Conservation (phyloP, 2,888 invertebrate species). For the Herminia tarsipennalis region DNA sequence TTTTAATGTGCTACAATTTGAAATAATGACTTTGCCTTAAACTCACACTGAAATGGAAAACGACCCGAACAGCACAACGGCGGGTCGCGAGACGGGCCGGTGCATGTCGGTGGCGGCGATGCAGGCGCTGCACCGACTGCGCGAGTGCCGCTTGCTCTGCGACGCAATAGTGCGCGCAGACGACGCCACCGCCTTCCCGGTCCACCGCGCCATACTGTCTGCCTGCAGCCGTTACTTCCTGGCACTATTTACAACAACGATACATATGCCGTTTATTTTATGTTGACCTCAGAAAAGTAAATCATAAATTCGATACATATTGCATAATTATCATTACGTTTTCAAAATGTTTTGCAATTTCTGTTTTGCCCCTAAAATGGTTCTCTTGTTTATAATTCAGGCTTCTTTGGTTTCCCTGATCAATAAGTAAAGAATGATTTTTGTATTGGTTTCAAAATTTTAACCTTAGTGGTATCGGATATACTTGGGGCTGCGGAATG, state of each 20-base stretch:
- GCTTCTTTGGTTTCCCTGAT: too few relatives aligned
- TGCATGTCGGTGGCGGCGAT: slow-evolving; percentile 94
- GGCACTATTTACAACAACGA: slow-evolving; percentile 94
- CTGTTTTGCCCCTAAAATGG: too few relatives aligned
- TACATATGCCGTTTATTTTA: too few relatives aligned
- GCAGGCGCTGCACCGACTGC: slow-evolving; percentile 93
- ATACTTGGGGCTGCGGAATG: too few relatives aligned
- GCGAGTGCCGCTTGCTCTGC: slow-evolving; percentile 93
- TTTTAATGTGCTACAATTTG: slow-evolving; percentile 72
- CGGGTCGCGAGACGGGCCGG: slow-evolving; percentile 86
- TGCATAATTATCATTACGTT: too few relatives aligned
- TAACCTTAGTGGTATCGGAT: too few relatives aligned
- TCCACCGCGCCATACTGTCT: slow-evolving; percentile 94
- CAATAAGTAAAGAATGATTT: too few relatives aligned
- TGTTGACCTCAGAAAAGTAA: too few relatives aligned
- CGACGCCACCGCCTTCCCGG: slow-evolving; percentile 92
- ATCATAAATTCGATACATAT: too few relatives aligned
- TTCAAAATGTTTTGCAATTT: too few relatives aligned
- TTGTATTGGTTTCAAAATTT: too few relatives aligned
- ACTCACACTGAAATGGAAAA: slow-evolving; percentile 78
- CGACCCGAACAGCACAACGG: slow-evolving; percentile 83
- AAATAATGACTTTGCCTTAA: slow-evolving; percentile 79
- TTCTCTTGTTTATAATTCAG: too few relatives aligned
- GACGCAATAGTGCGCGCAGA: slow-evolving; percentile 94
- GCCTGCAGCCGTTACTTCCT: slow-evolving; percentile 96